These are phyloP conservation scores for Leptothorax acervorum DNA, from an alignment of 2,888 invertebrate species.

Conservation along the genomic window DNA sequence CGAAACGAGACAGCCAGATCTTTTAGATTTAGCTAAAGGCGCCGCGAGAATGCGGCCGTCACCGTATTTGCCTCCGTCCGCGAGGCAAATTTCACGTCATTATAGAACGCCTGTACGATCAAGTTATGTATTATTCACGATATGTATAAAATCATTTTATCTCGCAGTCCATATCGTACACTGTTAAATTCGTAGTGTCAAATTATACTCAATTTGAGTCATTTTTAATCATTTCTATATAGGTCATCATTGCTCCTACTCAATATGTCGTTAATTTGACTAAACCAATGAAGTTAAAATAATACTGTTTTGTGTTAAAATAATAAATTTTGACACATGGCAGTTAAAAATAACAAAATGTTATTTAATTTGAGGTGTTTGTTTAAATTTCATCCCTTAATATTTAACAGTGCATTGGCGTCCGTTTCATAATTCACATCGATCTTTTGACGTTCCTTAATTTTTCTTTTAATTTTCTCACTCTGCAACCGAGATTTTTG, in stretches of 20 bases:
- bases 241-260: too few species aligned
- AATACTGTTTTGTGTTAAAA: too few species aligned
- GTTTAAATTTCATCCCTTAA: too few species aligned
- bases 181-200: too few species aligned
- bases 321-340: too few species aligned
- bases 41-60: slow-evolving; percentile 36
- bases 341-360: too few species aligned
- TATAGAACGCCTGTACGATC: neutral
- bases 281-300: too few species aligned
- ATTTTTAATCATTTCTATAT: too few species aligned
- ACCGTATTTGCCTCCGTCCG: slow-evolving; percentile 5
- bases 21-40: slow-evolving; percentile 5
- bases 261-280: too few species aligned
- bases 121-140: neutral
- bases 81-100: neutral
- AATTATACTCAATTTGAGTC: too few species aligned
- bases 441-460: neutral
- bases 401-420: neutral
- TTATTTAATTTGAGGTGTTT: too few species aligned
- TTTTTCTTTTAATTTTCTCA: neutral
- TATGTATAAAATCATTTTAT: neutral
- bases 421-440: neutral
- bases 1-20: neutral
- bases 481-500: neutral
- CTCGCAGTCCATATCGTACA: neutral